A percentile compares a stretch with the other conserved stretches of the same genome.
Evolutionary conservation across 2,888 invertebrate species (phyloP).

Genomic region (Limnephilus rhombicus): DNA sequence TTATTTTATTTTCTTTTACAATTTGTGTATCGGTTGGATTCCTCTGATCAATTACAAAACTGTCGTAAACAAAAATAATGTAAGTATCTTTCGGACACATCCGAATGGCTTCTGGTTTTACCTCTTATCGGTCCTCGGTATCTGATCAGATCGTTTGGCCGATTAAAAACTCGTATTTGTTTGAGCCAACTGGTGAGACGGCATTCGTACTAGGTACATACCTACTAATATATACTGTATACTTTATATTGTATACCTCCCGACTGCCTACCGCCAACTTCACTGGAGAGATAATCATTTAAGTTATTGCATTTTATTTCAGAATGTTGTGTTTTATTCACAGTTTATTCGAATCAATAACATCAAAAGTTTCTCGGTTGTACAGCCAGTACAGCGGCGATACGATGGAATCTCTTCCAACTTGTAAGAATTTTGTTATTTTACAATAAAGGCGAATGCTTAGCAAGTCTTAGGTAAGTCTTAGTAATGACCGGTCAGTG

Average conservation of each 20-base stretch:
- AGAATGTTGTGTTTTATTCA: conserved; percentile 7
- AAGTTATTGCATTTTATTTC: conserved; percentile 8
- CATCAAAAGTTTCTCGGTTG: neutral
- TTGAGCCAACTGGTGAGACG: conserved; percentile 10
- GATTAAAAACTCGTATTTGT: conserved; percentile 52
- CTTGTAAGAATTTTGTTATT: neutral
- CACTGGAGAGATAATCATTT: neutral
- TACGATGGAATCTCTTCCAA: neutral
- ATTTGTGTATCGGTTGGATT: conserved; percentile 41
- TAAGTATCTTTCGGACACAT: conserved; percentile 58
- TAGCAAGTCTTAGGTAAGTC: too few relatives aligned
- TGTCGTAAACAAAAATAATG: conserved; percentile 63
- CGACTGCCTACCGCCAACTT: neutral
- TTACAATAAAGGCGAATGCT: neutral
- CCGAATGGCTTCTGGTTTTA: conserved; percentile 61
- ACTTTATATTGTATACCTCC: neutral
- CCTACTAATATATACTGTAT: neutral
- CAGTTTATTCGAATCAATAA: neutral
- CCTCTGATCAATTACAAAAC: conserved; percentile 58
- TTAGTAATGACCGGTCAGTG: too few relatives aligned
- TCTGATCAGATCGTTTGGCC: conserved; percentile 46
- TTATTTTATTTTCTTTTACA: neutral
- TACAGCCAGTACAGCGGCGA: neutral
- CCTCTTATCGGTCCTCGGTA: conserved; percentile 31
- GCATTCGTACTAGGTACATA: conserved; percentile 4